Conservation (phyloP, 92 coral and sea anemone genomes). For the Meandrina meandrites region DNA sequence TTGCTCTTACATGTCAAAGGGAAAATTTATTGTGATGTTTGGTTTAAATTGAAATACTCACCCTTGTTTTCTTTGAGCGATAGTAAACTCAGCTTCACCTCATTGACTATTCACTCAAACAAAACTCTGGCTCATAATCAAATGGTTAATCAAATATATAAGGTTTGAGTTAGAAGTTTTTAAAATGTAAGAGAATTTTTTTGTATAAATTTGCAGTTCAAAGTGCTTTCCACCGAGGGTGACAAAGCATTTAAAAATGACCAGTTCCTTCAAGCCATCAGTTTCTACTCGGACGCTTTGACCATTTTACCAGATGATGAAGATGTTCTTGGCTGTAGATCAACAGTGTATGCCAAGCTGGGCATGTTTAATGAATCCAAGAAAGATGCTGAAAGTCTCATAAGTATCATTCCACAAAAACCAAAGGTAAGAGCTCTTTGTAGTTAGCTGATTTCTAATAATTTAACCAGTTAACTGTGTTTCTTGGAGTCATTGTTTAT, state of each 20-base stretch:
- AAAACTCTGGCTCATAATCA: too few species aligned
- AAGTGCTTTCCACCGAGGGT: slow-evolving; percentile 63
- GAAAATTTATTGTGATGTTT: too few species aligned
- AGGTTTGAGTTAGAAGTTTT: background rate
- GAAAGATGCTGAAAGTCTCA: slow-evolving; percentile 84
- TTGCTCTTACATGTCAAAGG: too few species aligned
- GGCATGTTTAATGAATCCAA: slow-evolving; percentile 82
- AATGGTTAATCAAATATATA: background rate
- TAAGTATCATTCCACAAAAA: slow-evolving; percentile 58
- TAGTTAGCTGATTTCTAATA: too few species aligned
- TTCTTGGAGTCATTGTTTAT: too few species aligned
- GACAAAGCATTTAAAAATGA: slow-evolving; percentile 66
- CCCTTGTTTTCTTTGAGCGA: too few species aligned
- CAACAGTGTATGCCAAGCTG: slow-evolving; percentile 78
- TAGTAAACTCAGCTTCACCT: too few species aligned
- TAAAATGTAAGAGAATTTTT: background rate
- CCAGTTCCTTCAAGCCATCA: slow-evolving; percentile 71
- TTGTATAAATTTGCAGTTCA: slow-evolving; percentile 50
- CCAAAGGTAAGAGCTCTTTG: slow-evolving; percentile 61
- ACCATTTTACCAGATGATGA: slow-evolving; percentile 57
- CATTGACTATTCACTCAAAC: too few species aligned
- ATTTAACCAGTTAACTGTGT: too few species aligned
- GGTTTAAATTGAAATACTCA: too few species aligned
- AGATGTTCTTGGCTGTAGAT: slow-evolving; percentile 74
- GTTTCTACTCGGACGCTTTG: slow-evolving; percentile 76